Conservation (phyloP, 2,888 invertebrate species). For the Microctonus aethiopoides region DNA sequence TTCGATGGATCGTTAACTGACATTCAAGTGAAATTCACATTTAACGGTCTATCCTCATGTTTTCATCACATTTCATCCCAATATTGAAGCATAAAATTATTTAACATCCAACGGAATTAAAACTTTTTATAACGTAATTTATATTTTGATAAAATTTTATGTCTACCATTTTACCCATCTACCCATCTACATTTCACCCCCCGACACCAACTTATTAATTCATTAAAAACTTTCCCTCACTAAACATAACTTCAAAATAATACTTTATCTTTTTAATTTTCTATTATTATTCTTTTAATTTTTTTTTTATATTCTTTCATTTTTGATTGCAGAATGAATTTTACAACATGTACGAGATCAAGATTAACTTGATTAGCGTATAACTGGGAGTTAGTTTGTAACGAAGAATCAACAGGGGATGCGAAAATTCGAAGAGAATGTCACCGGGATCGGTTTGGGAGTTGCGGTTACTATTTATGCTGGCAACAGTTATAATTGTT, state of each 20-base stretch:
- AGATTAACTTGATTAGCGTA: neutral
- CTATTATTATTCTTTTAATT: no score
- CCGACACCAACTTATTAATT: no score
- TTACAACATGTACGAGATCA: constrained; percentile 23
- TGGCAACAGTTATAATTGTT: constrained; percentile 59
- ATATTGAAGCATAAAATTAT: neutral
- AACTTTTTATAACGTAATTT: neutral
- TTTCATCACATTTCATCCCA: neutral
- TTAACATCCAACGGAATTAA: neutral
- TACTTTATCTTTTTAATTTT: neutral
- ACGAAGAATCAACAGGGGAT: constrained; percentile 55
- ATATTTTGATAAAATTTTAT: no score
- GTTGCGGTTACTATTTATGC: constrained; percentile 59
- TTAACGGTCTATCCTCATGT: neutral
- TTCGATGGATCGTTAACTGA: neutral
- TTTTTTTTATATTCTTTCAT: no score
- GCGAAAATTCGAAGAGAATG: constrained; percentile 60
- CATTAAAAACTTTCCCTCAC: neutral
- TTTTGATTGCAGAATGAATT: neutral
- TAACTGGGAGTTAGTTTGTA: neutral
- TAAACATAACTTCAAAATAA: neutral
- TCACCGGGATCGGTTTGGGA: constrained; percentile 59
- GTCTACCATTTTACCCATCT: no score
- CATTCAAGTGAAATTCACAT: neutral
- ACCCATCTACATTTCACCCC: no score